Evolutionary conservation across 2,113 vertebrate species (phyloP).

Genomic region (Numida meleagris): DNA sequence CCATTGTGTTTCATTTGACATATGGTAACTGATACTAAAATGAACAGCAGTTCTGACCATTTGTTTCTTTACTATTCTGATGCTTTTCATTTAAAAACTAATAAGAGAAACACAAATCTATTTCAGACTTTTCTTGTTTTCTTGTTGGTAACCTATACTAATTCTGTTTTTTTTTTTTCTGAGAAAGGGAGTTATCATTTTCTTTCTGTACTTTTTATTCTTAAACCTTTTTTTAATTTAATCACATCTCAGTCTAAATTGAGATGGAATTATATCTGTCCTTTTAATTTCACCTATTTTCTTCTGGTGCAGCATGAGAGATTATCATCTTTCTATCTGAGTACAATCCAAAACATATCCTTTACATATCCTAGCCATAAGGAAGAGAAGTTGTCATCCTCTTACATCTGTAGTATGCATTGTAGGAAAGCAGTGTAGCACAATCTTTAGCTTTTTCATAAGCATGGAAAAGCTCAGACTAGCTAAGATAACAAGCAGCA

Average conservation of each 20-base stretch:
- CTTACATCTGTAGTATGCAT: neutral
- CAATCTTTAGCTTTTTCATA: neutral
- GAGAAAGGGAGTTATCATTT: neutral
- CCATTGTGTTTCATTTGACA: neutral
- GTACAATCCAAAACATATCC: neutral
- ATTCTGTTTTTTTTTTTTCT: neutral
- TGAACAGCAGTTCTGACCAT: neutral
- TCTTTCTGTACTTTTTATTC: neutral
- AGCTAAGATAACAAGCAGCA: neutral
- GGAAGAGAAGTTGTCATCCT: neutral
- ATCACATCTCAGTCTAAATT: neutral
- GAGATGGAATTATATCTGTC: neutral
- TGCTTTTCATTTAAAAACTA: neutral
- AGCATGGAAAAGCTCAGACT: neutral
- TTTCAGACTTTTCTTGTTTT: neutral
- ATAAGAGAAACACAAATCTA: neutral
- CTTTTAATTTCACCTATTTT: neutral
- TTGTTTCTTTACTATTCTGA: neutral
- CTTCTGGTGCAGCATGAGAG: neutral
- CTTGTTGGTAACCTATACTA: neutral
- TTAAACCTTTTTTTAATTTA: neutral
- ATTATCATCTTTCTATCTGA: neutral
- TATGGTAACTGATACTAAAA: neutral
- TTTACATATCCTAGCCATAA: accelerated
- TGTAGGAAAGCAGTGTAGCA: accelerated